Conservation (phyloP, 2,797 vertebrate species). For the Phalanger gymnotis region DNA sequence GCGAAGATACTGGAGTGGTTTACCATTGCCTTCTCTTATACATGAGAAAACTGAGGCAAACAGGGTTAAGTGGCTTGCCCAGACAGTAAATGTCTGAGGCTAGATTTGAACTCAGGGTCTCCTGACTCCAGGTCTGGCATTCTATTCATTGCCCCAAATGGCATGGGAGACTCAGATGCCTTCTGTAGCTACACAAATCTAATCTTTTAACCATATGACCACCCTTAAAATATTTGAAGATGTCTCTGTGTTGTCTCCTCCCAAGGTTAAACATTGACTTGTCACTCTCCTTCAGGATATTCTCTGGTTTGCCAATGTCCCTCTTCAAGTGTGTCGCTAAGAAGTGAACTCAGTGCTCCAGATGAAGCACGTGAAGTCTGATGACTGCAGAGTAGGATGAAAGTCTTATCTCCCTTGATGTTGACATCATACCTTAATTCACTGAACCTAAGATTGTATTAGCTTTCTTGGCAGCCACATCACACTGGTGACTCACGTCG, state of each 20-base stretch:
- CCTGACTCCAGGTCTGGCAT: too few relatives aligned
- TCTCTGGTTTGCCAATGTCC: background rate
- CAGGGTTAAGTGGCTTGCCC: too few relatives aligned
- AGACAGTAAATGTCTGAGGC: too few relatives aligned
- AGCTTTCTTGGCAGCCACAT: background rate
- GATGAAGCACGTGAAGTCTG: background rate
- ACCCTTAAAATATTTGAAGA: constrained; percentile 3
- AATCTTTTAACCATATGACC: background rate
- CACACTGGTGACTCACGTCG: background rate
- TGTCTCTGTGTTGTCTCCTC: background rate
- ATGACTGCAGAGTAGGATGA: fast-evolving
- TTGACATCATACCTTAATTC: background rate
- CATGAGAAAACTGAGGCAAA: too few relatives aligned
- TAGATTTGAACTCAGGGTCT: too few relatives aligned
- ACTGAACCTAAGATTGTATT: background rate
- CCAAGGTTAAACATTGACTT: background rate
- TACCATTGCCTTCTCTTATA: too few relatives aligned
- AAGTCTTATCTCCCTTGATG: background rate
- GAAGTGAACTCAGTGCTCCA: background rate
- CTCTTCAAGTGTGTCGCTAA: background rate
- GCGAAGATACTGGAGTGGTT: background rate
- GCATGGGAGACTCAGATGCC: too few relatives aligned
- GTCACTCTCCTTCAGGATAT: background rate
- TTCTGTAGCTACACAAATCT: background rate
- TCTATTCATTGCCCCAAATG: too few relatives aligned